Evolutionary conservation across 2,113 vertebrate genomes (phyloP).

Genomic region (Paralichthys olivaceus): DNA sequence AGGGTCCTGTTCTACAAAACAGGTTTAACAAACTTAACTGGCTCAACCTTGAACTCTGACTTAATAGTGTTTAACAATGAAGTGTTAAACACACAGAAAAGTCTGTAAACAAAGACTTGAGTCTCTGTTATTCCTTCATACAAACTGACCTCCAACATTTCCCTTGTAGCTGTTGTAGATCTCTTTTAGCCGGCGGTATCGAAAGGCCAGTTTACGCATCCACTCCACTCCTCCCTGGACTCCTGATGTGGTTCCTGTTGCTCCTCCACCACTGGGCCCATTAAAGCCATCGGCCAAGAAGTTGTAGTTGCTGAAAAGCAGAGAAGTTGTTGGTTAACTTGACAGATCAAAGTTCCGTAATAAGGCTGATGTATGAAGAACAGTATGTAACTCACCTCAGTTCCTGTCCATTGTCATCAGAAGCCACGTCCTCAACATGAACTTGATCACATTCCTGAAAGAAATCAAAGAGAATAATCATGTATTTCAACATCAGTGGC

Average conservation of each 20-base stretch:
- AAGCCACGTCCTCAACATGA: conserved; percentile 96
- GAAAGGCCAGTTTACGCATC: conserved; percentile 98
- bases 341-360: not conserved
- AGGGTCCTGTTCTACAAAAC: not conserved
- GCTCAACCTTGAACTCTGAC: not conserved
- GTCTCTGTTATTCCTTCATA: not conserved
- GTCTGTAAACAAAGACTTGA: too few species aligned
- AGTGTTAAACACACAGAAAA: not conserved
- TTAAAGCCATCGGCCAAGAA: conserved; percentile 95
- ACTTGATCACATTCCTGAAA: conserved; percentile 97
- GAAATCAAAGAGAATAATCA: conserved; percentile 1
- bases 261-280: conserved; percentile 84
- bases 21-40: not conserved
- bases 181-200: conserved; percentile 95
- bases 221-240: conserved; percentile 97
- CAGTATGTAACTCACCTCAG: conserved; percentile 84
- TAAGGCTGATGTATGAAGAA: not conserved
- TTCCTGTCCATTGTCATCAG: conserved; percentile 98
- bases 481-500: too few species aligned
- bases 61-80: not conserved
- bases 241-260: conserved; percentile 83
- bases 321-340: not conserved
- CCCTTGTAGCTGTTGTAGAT: conserved; percentile 93
- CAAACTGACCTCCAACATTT: conserved; percentile 89
- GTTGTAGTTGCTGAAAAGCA: conserved; percentile 89